Conservation (phyloP, 2,888 invertebrate species). For the Scaeva pyrastri region DNA sequence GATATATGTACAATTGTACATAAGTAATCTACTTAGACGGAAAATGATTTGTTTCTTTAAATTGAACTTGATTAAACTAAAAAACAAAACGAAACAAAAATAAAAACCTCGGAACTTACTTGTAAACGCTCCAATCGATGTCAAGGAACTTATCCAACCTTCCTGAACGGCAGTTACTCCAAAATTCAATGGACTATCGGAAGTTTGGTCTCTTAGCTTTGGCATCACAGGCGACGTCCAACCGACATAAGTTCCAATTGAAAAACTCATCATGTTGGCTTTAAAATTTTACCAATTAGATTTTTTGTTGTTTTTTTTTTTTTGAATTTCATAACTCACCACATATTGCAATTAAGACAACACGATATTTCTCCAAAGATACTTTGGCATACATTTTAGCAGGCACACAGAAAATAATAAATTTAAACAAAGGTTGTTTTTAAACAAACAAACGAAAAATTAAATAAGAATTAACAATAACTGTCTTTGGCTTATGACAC, state of each 20-base stretch:
- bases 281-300: neutral
- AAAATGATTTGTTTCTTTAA: too few species aligned
- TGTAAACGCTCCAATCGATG: slow-evolving; percentile 88
- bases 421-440: neutral
- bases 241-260: slow-evolving; percentile 88
- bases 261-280: slow-evolving; percentile 89
- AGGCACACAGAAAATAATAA: neutral
- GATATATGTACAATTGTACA: too few species aligned
- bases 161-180: slow-evolving; percentile 85
- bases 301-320: neutral
- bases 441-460: too few species aligned
- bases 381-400: neutral
- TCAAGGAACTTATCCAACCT: slow-evolving; percentile 90
- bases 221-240: slow-evolving; percentile 91
- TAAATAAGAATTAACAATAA: neutral
- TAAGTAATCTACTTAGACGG: too few species aligned
- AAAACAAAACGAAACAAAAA: neutral
- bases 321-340: neutral
- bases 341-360: slow-evolving; percentile 15
- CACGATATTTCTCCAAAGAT: slow-evolving; percentile 9
- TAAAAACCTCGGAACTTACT: slow-evolving; percentile 82
- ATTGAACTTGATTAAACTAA: too few species aligned
- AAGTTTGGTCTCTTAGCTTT: slow-evolving; percentile 84
- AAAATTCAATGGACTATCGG: slow-evolving; percentile 84
- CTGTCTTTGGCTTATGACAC: neutral